phyloP scores from a whole-genome alignment of 1,140 invertebrate species.

The Platyura marginata region DNA sequence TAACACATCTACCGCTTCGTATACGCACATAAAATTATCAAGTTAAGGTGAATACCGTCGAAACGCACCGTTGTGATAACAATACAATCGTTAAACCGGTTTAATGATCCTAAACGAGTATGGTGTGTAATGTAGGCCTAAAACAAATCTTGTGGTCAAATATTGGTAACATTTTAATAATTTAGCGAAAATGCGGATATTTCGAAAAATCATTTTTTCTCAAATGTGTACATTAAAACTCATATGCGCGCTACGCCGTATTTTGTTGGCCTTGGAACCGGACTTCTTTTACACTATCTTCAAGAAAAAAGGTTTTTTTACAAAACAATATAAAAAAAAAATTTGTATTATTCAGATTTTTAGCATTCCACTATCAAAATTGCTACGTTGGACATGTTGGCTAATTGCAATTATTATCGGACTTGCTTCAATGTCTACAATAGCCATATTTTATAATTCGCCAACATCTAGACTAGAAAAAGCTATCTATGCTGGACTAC shows the following conservation, averaged over 20 bases:
- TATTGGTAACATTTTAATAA: not conserved
- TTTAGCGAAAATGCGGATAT: slow-evolving; percentile 37
- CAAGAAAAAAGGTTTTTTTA: slow-evolving; percentile 37
- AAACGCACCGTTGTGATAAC: too few relatives aligned
- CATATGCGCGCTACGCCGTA: slow-evolving; percentile 49
- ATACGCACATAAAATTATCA: too few relatives aligned
- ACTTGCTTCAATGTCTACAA: slow-evolving; percentile 34
- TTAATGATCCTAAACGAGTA: too few relatives aligned
- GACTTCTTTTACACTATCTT: slow-evolving; percentile 39
- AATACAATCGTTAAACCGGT: too few relatives aligned
- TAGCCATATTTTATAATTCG: slow-evolving; percentile 37
- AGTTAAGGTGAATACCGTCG: too few relatives aligned
- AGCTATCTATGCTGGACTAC: slow-evolving; percentile 41
- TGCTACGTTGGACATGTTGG: too few relatives aligned
- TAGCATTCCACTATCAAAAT: too few relatives aligned
- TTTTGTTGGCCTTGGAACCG: slow-evolving; percentile 39
- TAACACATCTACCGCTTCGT: too few relatives aligned
- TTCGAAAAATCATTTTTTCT: slow-evolving; percentile 37
- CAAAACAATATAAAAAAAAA: too few relatives aligned
- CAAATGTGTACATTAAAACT: slow-evolving; percentile 43
- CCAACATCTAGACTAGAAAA: slow-evolving; percentile 36
- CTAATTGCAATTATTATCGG: slow-evolving; percentile 31
- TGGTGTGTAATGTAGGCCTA: too few relatives aligned
- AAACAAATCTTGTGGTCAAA: too few relatives aligned
- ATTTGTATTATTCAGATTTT: too few relatives aligned